Evolutionary conservation across 2,113 vertebrate genomes (phyloP).

Genomic region (Lamprotornis superbus): DNA sequence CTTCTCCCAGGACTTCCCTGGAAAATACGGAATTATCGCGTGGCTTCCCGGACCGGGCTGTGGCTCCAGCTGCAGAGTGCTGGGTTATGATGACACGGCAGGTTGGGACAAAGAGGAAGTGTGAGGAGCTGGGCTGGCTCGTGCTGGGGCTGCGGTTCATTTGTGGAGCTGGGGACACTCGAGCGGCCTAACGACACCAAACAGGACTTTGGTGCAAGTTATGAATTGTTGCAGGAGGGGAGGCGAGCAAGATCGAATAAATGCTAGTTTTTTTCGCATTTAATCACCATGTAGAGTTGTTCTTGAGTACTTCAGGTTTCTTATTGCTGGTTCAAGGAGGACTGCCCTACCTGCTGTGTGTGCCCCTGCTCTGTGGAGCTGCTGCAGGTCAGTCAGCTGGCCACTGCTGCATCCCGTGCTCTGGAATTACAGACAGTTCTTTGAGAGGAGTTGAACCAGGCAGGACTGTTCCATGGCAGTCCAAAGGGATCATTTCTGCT

Average conservation of each 20-base stretch:
- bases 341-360: neutral
- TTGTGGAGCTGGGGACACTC: neutral
- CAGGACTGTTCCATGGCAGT: accelerated
- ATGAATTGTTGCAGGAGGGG: neutral
- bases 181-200: accelerated
- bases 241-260: neutral
- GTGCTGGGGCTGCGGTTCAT: accelerated
- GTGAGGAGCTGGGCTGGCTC: constrained; percentile 15
- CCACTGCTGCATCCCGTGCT: neutral
- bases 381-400: neutral
- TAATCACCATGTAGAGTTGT: neutral
- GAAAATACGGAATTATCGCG: neutral
- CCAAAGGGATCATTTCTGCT: neutral
- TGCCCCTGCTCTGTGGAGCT: neutral
- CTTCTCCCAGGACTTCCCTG: neutral
- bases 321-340: accelerated
- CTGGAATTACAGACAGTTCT: neutral
- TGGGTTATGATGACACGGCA: constrained; percentile 57
- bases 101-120: neutral
- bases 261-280: accelerated
- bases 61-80: neutral
- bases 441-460: neutral
- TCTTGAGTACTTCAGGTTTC: neutral
- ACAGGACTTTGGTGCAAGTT: neutral
- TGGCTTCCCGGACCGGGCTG: neutral